These are phyloP conservation scores for Iselma pallidipennis DNA, from an alignment of 2,888 invertebrate species.

Conservation along the genomic window DNA sequence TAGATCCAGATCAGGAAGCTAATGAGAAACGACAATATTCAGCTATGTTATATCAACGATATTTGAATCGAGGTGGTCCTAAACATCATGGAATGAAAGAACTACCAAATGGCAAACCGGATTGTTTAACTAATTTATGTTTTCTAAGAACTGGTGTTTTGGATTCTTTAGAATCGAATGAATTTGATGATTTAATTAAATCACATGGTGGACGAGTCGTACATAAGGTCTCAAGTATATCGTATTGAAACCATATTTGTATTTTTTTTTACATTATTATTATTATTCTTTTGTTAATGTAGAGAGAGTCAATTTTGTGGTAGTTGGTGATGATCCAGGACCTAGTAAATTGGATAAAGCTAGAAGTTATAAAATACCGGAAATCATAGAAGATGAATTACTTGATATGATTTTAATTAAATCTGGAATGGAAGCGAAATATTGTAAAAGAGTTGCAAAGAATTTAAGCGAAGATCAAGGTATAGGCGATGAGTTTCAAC, in stretches of 20 bases:
- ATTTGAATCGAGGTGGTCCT: slow-evolving; percentile 77
- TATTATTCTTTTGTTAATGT: slow-evolving; percentile 6
- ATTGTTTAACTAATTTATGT: slow-evolving; percentile 71
- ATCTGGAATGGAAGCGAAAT: slow-evolving; percentile 55
- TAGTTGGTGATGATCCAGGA: slow-evolving; percentile 86
- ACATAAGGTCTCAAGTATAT: slow-evolving; percentile 68
- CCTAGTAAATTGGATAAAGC: slow-evolving; percentile 82
- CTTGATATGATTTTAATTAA: slow-evolving; percentile 73
- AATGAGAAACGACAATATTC: slow-evolving; percentile 69
- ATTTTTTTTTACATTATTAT: background rate
- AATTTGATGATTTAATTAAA: slow-evolving; percentile 72
- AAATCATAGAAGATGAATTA: slow-evolving; percentile 81
- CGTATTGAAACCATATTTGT: background rate
- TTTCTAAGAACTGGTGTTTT: slow-evolving; percentile 85
- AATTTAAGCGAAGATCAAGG: slow-evolving; percentile 35
- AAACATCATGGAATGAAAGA: slow-evolving; percentile 81
- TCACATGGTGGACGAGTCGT: slow-evolving; percentile 82
- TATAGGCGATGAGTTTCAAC: slow-evolving; percentile 20
- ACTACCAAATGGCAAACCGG: slow-evolving; percentile 76
- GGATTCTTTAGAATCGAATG: slow-evolving; percentile 85
- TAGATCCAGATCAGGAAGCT: slow-evolving; percentile 67
- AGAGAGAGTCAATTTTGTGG: slow-evolving; percentile 70
- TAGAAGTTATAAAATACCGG: slow-evolving; percentile 68
- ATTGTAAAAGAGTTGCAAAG: slow-evolving; percentile 6
- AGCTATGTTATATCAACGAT: slow-evolving; percentile 72